Evolutionary conservation across 2,113 vertebrate species (phyloP).

Genomic region (Elgaria multicarinata): DNA sequence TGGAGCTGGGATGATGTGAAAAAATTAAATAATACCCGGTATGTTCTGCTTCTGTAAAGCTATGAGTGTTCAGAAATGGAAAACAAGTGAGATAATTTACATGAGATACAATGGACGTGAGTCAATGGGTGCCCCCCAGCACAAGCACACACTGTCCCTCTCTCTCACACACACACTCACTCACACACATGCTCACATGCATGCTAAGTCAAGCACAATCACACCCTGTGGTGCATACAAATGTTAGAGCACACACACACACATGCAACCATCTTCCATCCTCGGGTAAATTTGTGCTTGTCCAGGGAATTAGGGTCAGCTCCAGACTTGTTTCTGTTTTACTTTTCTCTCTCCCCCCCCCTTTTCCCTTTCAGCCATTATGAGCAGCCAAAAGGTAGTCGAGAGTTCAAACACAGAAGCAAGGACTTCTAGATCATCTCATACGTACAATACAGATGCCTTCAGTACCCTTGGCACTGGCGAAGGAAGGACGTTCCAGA

Average conservation of each 20-base stretch:
- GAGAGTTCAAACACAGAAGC: conserved; percentile 41
- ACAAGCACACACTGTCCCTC: not conserved
- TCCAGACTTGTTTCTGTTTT: not conserved
- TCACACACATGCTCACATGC: not conserved
- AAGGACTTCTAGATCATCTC: conserved; percentile 49
- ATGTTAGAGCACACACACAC: not conserved
- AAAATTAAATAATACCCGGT: not conserved
- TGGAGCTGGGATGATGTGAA: not conserved
- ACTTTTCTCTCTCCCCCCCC: conserved; percentile 2
- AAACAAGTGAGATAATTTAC: not conserved
- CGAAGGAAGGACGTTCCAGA: conserved; percentile 72
- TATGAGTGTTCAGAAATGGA: not conserved
- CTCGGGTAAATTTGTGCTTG: not conserved
- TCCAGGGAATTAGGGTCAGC: not conserved
- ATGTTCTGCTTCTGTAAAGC: not conserved
- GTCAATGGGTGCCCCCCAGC: not conserved
- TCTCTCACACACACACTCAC: no score
- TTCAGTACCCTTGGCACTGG: conserved; percentile 68
- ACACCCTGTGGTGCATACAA: not conserved
- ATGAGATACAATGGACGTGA: not conserved
- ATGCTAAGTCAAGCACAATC: no score
- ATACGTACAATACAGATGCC: conserved; percentile 61
- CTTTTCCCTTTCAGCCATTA: conserved; percentile 58
- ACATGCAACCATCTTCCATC: not conserved
- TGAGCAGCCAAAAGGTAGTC: conserved; percentile 44